A percentile compares a stretch with the other conserved stretches of the same genome.
phyloP scores from a whole-genome alignment of 2,888 invertebrate genomes.

The Eretmocerus hayati region DNA sequence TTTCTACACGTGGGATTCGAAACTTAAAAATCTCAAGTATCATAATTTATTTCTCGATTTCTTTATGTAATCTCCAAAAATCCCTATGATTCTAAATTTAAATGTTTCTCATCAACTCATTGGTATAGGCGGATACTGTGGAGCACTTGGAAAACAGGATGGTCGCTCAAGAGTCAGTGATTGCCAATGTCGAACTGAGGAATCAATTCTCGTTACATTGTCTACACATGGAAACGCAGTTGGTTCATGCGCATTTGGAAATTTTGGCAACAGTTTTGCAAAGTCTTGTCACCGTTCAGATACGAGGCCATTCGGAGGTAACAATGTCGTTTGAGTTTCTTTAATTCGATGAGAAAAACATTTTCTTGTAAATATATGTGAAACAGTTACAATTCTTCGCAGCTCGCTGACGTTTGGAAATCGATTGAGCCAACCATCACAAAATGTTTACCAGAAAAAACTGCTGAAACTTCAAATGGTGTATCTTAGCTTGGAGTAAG shows the following conservation, averaged over 20 bases:
- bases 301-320: constrained; percentile 54
- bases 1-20: too few species aligned
- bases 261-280: constrained; percentile 55
- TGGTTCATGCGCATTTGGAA: constrained; percentile 56
- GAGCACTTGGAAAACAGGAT: constrained; percentile 56
- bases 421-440: constrained; percentile 50
- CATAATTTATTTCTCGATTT: not conserved
- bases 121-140: constrained; percentile 53
- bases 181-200: constrained; percentile 55
- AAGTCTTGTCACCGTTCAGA: constrained; percentile 52
- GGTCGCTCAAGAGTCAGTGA: constrained; percentile 58
- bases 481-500: constrained; percentile 31
- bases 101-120: not conserved
- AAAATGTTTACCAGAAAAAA: constrained; percentile 49
- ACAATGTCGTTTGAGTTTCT: constrained; percentile 10
- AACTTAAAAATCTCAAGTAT: not conserved
- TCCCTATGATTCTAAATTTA: too few species aligned
- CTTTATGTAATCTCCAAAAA: too few species aligned
- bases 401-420: constrained; percentile 54
- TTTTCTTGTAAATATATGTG: not conserved
- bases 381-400: constrained; percentile 25
- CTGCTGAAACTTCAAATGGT: constrained; percentile 30
- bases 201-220: constrained; percentile 58
- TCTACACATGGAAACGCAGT: constrained; percentile 57
- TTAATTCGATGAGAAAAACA: not conserved